Evolutionary conservation across 1,140 invertebrate genomes (phyloP), one percentile per base, ranked within the genome.

Genomic region (Teleogryllus occipitalis): DNA sequence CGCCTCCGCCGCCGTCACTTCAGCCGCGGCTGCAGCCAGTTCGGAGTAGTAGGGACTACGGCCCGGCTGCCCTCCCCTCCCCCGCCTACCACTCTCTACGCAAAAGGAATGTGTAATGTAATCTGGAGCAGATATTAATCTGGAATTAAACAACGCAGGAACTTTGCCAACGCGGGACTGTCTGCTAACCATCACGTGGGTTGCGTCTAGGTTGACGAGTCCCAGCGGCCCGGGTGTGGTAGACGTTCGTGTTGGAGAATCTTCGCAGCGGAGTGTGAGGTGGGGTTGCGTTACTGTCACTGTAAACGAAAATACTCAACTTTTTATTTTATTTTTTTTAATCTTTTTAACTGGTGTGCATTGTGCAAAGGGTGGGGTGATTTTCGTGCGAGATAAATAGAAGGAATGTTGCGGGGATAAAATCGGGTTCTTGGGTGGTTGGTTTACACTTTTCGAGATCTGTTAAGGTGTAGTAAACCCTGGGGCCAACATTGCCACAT

Each of bases 71-170:
- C 54, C 54, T 65, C 54, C 10, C 7, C 54, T 65, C 18, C 54
- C 10, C 10, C 54, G 7, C 54, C 54, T 0, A 1, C 10, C 54
- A 18, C 2, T 1, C 10, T 10, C 54, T 18, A 18, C 18, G 54
- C 54, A 65, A 10, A 65, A 65, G 54, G 54, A 65, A 65, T 65
- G 54, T 18, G 54, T 65, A 65, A 65, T 65, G 10, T 65, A 65
- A 65, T 65, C 54, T 65, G 18, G 54, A 65, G 54, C 54, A 65
- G 54, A 65, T 65, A 65, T 65, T 65, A 65, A 65, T 65, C 54
- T 10, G 18, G 10, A 65, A 18, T 65, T 65, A 18, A 18, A 7
- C 2, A 18, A 65, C 54, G 54, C 54, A 10, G 18, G 54, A 65
- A 65, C 10, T 65, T 65, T 65, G 54, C 54, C 18, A 65, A 65